Base-by-base conservation (phyloP, 1,140 invertebrate species). In the Drosophila elegans region DNA sequence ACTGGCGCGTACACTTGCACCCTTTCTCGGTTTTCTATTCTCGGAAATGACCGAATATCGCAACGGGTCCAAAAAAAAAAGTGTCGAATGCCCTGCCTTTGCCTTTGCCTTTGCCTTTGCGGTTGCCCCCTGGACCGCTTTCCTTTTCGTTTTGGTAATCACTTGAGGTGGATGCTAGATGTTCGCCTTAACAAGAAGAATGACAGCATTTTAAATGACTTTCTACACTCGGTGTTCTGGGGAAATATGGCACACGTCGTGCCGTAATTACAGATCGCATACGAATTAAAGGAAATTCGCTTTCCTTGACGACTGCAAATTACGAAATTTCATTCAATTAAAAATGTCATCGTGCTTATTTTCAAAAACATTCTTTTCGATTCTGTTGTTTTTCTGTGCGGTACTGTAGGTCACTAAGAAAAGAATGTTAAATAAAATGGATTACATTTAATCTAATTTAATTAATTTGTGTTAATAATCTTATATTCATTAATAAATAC, bases 191-290 rank as follows among this genome's bases (percentile, higher is more conserved):
- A 67, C 61, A 41, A 66, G 64, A 44, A 44, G 29, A 52, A 68
- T 68, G 64, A 68, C 64, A 68, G 64, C 46, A 66, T 68, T 66
- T 52, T 44, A 68, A 68, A 68, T 68, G 60, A 66, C 41, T 68
- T 68, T 53, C 60, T 66, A 53, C 48, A 38, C 38, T 51, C 25
- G 12, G 7, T 27, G 13, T 39, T 64, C 36, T 51, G 27, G n/a
- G 13, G 12, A 64, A 67, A 66, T 66, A 66, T 68, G 64, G 64
- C 60, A 68, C 64, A 68, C 64, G 64, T 60, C 53, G 16, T 16
- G 32, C 4, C 49, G 49, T 36, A 52, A 36, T 52, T 52, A 52
- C 49, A 52, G 32, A 36, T 36, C 29, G 32, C 13, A 52, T 21
- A 5, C 49, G 32, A 52, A 52, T 52, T 52, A 52, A 21, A 1